Evolutionary conservation across 2,797 vertebrate genomes (phyloP).

Genomic region (Hydrocynus forskahlii): DNA sequence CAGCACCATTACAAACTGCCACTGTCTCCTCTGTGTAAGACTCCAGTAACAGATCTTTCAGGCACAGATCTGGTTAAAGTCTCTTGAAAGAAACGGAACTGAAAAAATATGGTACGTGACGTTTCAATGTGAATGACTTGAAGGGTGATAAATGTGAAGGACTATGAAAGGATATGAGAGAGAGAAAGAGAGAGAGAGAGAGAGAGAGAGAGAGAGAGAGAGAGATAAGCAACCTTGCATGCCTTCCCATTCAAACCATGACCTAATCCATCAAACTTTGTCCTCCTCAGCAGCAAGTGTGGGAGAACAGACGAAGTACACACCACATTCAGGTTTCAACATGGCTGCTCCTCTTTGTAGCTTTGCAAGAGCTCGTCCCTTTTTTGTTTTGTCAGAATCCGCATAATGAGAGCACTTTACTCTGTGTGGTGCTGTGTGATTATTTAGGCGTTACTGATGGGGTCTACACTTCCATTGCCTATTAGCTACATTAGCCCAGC

Average conservation of each 20-base stretch:
- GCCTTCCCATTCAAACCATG: slow-evolving; percentile 13
- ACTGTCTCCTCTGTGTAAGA: neutral
- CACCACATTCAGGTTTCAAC: too few relatives aligned
- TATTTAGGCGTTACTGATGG: too few relatives aligned
- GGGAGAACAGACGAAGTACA: neutral
- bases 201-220: neutral
- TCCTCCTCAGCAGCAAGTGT: neutral
- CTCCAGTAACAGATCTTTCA: slow-evolving; percentile 14
- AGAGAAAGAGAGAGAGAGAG: neutral
- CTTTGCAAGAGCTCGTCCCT: too few relatives aligned
- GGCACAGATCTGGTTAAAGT: neutral
- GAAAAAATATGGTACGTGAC: slow-evolving; percentile 8
- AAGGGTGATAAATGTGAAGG: too few relatives aligned
- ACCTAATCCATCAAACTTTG: slow-evolving; percentile 36
- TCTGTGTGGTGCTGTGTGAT: too few relatives aligned
- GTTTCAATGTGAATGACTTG: neutral
- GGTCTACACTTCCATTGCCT: too few relatives aligned
- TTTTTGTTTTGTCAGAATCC: too few relatives aligned
- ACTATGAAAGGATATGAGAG: neutral
- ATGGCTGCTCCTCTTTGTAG: too few relatives aligned
- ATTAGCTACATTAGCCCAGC: too few relatives aligned
- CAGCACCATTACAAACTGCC: slow-evolving; percentile 22
- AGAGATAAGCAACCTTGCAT: neutral
- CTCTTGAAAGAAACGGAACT: neutral
- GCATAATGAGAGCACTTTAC: too few relatives aligned